Percentiles rank a stretch among this genome's conserved stretches.
These are phyloP conservation scores for Ormyrus pomaceus DNA, from an alignment of 2,888 invertebrate genomes.

Conservation along the genomic window DNA sequence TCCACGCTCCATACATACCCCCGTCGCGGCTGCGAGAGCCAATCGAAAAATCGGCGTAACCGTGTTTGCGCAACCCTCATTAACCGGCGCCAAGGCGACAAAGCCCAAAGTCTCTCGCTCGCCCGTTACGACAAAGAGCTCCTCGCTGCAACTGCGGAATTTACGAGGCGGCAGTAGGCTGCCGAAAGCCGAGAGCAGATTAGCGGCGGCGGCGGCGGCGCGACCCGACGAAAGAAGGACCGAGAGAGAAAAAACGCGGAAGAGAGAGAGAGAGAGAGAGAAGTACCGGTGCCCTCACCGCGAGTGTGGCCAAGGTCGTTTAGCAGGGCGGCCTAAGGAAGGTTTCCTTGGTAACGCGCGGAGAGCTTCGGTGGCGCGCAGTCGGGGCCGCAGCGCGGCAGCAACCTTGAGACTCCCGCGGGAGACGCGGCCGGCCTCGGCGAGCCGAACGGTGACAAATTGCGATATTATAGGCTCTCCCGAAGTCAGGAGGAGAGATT, in stretches of 20 bases:
- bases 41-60: slow-evolving; percentile 1
- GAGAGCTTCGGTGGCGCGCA: slow-evolving; percentile 15
- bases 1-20: background rate
- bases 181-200: slow-evolving; percentile 27
- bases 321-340: slow-evolving; percentile 59
- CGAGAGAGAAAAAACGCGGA: background rate
- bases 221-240: background rate
- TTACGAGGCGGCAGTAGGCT: slow-evolving; percentile 19
- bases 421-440: slow-evolving; percentile 49
- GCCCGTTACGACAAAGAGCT: background rate
- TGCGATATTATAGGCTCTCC: slow-evolving; percentile 46
- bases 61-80: slow-evolving; percentile 39
- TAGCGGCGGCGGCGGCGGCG: background rate
- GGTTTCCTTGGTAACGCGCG: slow-evolving; percentile 44
- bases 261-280: slow-evolving; percentile 6
- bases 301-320: slow-evolving; percentile 71
- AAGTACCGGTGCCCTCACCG: slow-evolving; percentile 54
- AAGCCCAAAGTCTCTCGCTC: slow-evolving; percentile 7
- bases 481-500: slow-evolving; percentile 29
- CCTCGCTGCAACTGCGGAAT: background rate
- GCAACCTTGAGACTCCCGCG: slow-evolving; percentile 62
- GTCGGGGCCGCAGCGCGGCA: slow-evolving; percentile 7
- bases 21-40: background rate
- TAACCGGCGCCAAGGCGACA: slow-evolving; percentile 42
- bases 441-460: slow-evolving; percentile 46